Base-by-base conservation (phyloP, 64 coral and sea anemone genomes). In the Montipora capricornis region DNA sequence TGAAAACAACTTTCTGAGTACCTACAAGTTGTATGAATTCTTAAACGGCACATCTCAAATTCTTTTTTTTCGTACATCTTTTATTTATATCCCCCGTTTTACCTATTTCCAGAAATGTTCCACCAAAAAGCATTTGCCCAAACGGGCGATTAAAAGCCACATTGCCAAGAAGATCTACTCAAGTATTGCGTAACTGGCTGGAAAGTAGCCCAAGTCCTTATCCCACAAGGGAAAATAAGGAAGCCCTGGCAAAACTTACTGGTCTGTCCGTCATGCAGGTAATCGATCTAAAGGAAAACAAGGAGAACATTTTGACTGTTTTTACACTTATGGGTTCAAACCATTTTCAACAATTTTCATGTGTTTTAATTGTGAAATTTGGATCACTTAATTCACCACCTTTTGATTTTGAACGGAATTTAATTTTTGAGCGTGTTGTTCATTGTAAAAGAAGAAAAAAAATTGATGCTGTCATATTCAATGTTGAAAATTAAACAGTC, bases 81-180 rank as follows among this genome's bases (percentile, higher is more conserved):
- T 64, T 14, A 4, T 64, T 64, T 57, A 12, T 15, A 0, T 16
- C 4, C 14, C 61, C 61, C 3, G 37, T 37, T 37, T 14, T 64
- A 14, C 61, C 4, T 16, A 64, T 48, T 50, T 62, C 7, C 60
- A 86, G 82, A n/a, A 48, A 71, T 71, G 44, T 49, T 50, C 82
- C 82, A 14, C 62, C 82, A 8, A 67, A 50, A 49, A 86, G 10
- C 66, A 73, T 69, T 22, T 86, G 82, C 44, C 82, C 82, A 9
- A 50, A 70, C 4, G 82, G 82, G 44, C 45, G 82, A 3, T 45
- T 50, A 24, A 86, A 86, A 50, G 19, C 82, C 16, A 86, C 82
- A 5, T 47, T 86, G 67, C 82, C 82, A 20, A 86, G 49, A 49
- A 45, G 52, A 73, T 60, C 82, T 6, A 86, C 66, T 8, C 7